Conservation (phyloP, 2,888 invertebrate genomes). For the Pollenia griseotomentosa region DNA sequence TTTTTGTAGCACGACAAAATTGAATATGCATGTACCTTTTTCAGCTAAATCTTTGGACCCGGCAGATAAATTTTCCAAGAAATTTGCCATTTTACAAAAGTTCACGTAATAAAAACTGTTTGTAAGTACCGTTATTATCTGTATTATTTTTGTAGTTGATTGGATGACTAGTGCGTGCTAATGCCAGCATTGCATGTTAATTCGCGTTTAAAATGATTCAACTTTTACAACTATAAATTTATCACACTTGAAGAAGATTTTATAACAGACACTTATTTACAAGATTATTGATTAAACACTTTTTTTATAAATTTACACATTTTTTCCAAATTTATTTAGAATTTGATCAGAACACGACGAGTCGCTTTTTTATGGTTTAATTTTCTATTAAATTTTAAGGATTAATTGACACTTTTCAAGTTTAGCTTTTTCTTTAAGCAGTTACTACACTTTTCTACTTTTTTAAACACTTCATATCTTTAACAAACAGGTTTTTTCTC, state of each 20-base stretch:
- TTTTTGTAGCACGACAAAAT: neutral
- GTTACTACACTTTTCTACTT: neutral
- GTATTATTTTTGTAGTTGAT: neutral
- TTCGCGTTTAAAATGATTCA: conserved; percentile 32
- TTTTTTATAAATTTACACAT: neutral
- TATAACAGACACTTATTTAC: neutral
- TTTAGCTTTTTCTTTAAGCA: neutral
- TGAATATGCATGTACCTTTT: conserved; percentile 75
- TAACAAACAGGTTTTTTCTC: neutral
- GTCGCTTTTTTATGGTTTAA: neutral
- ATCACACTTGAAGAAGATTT: conserved; percentile 8
- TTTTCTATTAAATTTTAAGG: neutral
- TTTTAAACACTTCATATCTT: neutral
- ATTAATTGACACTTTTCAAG: neutral
- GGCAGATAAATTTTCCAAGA: conserved; percentile 78
- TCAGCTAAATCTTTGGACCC: conserved; percentile 78
- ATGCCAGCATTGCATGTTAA: conserved; percentile 60
- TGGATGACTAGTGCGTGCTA: conserved; percentile 44
- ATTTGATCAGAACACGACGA: neutral
- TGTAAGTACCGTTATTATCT: neutral
- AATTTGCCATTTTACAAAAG: conserved; percentile 76
- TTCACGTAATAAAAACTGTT: neutral
- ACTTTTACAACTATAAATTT: conserved; percentile 24
- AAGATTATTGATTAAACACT: conserved; percentile 50
- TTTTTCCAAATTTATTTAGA: neutral